These are phyloP conservation scores for Syrrhaptes paradoxus DNA, from an alignment of 2,113 vertebrate genomes.

Conservation along the genomic window DNA sequence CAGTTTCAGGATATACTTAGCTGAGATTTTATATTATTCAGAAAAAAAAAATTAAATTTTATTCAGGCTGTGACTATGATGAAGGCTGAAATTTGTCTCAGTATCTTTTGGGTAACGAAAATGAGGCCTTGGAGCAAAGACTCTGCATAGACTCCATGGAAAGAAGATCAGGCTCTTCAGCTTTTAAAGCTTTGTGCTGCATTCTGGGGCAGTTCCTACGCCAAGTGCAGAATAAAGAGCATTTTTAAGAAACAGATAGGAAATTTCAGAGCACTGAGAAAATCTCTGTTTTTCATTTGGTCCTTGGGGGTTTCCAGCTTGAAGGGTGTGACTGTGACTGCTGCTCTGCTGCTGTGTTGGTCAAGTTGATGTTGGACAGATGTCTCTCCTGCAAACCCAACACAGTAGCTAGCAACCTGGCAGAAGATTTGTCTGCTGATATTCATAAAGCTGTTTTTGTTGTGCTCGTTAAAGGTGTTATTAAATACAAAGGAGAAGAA, in stretches of 20 bases:
- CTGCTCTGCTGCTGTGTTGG: not conserved
- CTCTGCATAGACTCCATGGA: not conserved
- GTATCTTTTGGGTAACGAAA: not conserved
- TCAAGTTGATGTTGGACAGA: not conserved
- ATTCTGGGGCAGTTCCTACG: not conserved
- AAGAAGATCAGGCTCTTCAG: not conserved
- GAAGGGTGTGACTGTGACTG: not conserved
- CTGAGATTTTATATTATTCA: not conserved
- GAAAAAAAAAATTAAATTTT: not conserved
- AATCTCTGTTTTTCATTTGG: not conserved
- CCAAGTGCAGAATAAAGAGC: not conserved
- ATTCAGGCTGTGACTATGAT: not conserved
- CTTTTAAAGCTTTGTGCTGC: not conserved
- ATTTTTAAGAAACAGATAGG: not conserved
- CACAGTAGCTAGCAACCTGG: not conserved
- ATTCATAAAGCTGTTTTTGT: not conserved
- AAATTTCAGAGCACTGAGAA: not conserved
- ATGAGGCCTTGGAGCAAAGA: not conserved
- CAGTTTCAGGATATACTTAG: not conserved
- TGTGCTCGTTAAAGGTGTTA: not conserved
- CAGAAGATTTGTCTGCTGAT: not conserved
- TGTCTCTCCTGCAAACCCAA: not conserved
- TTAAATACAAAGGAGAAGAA: slow-evolving; percentile 6
- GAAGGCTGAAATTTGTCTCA: not conserved
- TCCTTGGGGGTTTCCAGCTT: not conserved